These are phyloP conservation scores for Rhinatrema bivittatum DNA, from an alignment of 2,797 vertebrate species.

Conservation along the genomic window DNA sequence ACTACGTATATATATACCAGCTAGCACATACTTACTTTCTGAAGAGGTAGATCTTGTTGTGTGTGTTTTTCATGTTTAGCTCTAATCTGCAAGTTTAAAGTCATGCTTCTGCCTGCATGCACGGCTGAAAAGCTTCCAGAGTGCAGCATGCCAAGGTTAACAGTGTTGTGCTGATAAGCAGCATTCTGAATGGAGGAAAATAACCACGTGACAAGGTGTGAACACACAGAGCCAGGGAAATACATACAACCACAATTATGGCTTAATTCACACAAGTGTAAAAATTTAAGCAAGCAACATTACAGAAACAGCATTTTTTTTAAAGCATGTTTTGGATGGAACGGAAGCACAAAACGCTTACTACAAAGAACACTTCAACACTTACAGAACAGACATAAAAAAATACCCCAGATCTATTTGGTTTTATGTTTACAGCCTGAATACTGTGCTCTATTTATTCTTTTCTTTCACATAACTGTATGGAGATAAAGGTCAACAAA, in stretches of 20 bases:
- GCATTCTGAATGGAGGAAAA: constrained; percentile 99
- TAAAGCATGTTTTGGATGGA: constrained; percentile 54
- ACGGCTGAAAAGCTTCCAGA: constrained; percentile 94
- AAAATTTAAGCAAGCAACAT: constrained; percentile 53
- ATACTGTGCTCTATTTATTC: constrained; percentile 5
- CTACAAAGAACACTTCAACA: constrained; percentile 50
- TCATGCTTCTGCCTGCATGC: constrained; percentile 95
- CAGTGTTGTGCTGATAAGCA: constrained; percentile 99
- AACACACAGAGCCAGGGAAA: constrained; percentile 66
- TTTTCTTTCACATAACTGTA: rapidly evolving
- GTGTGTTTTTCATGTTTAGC: constrained; percentile 95
- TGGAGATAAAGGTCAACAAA: too few species aligned
- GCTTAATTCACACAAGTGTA: constrained; percentile 54
- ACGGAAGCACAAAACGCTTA: constrained; percentile 56
- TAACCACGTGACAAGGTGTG: constrained; percentile 89
- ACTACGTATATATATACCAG: too few species aligned
- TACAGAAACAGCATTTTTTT: constrained; percentile 30
- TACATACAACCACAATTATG: constrained; percentile 58
- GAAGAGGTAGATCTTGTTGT: constrained; percentile 97
- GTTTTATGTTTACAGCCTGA: constrained; percentile 8
- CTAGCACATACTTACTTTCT: constrained; percentile 92
- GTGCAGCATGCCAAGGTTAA: constrained; percentile 99
- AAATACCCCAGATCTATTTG: constrained; percentile 31
- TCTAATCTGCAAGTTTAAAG: constrained; percentile 99
- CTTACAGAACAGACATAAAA: constrained; percentile 46